A percentile compares a stretch with the other conserved stretches of the same genome.
Evolutionary conservation across 2,797 vertebrate species (phyloP).

Genomic region (Craterocephalus amniculus): DNA sequence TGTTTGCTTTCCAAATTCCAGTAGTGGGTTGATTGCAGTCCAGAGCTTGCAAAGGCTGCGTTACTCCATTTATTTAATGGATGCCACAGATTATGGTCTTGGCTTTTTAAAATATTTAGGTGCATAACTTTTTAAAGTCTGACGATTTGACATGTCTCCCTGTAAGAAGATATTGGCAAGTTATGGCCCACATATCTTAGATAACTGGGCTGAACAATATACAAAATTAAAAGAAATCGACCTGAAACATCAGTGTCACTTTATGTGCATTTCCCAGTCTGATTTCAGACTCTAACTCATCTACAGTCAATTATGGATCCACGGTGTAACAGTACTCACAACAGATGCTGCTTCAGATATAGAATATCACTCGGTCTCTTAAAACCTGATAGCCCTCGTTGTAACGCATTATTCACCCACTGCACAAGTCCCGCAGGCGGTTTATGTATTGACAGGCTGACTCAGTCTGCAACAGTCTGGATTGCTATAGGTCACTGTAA

Average conservation of each 20-base stretch:
- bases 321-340: constrained; percentile 18
- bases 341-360: constrained; percentile 41
- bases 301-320: constrained; percentile 33
- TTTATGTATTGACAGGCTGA: constrained; percentile 47
- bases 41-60: constrained; percentile 32
- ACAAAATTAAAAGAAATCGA: background rate
- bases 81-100: background rate
- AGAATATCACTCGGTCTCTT: constrained; percentile 46
- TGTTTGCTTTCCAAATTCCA: constrained; percentile 44
- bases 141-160: background rate
- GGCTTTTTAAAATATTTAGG: constrained; percentile 9
- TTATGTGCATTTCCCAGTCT: constrained; percentile 11
- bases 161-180: constrained; percentile 4
- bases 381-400: constrained; percentile 47
- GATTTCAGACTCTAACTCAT: constrained; percentile 1
- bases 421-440: constrained; percentile 29
- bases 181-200: constrained; percentile 1
- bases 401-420: constrained; percentile 41
- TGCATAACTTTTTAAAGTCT: constrained; percentile 15
- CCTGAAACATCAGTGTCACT: background rate
- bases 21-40: constrained; percentile 28
- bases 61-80: constrained; percentile 14
- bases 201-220: background rate
- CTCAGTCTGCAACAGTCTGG: constrained; percentile 29
- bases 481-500: constrained; percentile 58